Conservation (phyloP, 2,888 invertebrate genomes). For the Micropterix aruncella region DNA sequence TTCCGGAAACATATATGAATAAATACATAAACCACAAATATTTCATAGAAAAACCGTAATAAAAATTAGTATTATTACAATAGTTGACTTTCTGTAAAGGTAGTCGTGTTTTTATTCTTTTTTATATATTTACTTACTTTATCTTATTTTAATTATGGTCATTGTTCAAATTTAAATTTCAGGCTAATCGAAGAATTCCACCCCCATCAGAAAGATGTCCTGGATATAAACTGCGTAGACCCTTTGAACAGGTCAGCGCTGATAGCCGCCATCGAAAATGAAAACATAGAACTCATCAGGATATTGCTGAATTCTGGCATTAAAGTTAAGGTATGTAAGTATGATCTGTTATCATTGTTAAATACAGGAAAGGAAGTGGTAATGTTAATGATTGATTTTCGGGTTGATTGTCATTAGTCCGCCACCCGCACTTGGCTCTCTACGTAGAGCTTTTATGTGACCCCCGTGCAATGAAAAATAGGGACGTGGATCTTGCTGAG, state of each 20-base stretch:
- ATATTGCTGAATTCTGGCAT: slow-evolving; percentile 70
- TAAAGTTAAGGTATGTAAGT: slow-evolving; percentile 54
- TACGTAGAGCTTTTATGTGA: too few species aligned
- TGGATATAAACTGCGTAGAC: slow-evolving; percentile 92
- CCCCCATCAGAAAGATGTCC: slow-evolving; percentile 42
- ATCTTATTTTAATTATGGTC: too few species aligned
- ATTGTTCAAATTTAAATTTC: slow-evolving; percentile 10
- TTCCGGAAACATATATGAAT: too few species aligned
- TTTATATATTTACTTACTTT: too few species aligned
- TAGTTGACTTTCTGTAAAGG: too few species aligned
- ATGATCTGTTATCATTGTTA: background rate
- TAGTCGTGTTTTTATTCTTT: too few species aligned
- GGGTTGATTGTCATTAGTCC: background rate
- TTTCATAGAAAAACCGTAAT: too few species aligned
- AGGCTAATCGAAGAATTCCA: slow-evolving; percentile 60
- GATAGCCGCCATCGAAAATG: slow-evolving; percentile 93
- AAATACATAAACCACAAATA: too few species aligned
- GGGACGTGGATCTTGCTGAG: too few species aligned
- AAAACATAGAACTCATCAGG: slow-evolving; percentile 86
- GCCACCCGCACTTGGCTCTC: background rate
- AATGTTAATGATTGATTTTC: slow-evolving; percentile 1
- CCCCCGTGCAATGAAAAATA: too few species aligned
- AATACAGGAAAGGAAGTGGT: too few species aligned
- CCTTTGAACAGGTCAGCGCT: slow-evolving; percentile 88
- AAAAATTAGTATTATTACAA: too few species aligned